Evolutionary conservation across 2,113 vertebrate genomes (phyloP), one percentile per base, ranked within the genome.

Genomic region (Benitochromis conjunctus): DNA sequence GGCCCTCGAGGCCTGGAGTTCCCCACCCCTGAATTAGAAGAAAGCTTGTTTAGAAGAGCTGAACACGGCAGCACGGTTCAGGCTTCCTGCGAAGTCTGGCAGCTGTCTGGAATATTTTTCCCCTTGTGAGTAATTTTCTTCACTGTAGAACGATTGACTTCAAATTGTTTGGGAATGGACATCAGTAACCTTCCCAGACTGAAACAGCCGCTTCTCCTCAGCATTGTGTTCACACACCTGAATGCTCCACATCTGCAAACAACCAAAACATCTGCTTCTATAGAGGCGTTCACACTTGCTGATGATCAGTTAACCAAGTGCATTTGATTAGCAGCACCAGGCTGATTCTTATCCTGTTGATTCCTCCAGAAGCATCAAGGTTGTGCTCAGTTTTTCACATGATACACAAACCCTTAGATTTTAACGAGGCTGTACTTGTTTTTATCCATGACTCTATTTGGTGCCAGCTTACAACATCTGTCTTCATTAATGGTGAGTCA

Each of bases 131-230:
- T 62, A 36, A 36, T 64, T n/a, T 36, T 38, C 10, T 0, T 64
- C 1, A 1, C 60, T 12, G 60, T 36, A 12, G 3, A 64, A 36
- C 0, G 18, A 36, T 12, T 0, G 31, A 64, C 31, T 0, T 12
- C 60, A 0, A 36, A 64, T n/a, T 34, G 31, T 64, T 12, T 64
- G 60, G 10, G 10, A 64, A 36, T 36, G 18, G 18, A 34, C 58
- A 4, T 62, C 29, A 34, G 18, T 3, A 64, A 64, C 60, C 6
- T 36, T 36, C 31, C 60, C 60, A 12, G 31, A 64, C 6, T 1
- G 60, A 36, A 64, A 64, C 60, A n/a, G 18, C 34, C 38, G 60
- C 60, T 13, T 34, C 60, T 38, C 60, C 2, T 38, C 60, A 64
- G 60, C 10, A 12, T 64, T 38, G 60, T n/a, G 34, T 0, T 64